These are phyloP conservation scores for Strigamia crassipes DNA, from an alignment of 2,888 invertebrate species.

Conservation along the genomic window DNA sequence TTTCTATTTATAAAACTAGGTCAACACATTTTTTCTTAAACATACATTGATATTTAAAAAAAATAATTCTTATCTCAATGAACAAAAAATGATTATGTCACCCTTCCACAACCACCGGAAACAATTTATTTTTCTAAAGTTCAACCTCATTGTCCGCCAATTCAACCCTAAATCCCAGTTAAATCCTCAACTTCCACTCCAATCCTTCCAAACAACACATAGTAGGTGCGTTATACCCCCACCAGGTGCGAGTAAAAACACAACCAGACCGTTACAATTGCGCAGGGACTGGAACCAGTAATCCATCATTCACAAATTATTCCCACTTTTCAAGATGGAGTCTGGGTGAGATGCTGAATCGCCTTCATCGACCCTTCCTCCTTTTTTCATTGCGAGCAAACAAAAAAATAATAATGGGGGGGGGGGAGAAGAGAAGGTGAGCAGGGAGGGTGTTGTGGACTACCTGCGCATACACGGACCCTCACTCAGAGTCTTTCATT, in stretches of 20 bases:
- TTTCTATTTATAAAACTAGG: conserved; percentile 45
- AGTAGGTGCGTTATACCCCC: neutral
- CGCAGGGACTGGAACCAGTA: conserved; percentile 1
- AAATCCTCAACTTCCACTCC: neutral
- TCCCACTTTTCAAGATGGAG: conserved; percentile 15
- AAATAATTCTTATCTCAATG: too few species aligned
- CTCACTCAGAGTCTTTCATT: neutral
- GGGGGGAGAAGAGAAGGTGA: neutral
- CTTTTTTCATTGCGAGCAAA: neutral
- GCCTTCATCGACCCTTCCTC: neutral
- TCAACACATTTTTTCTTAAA: conserved; percentile 8
- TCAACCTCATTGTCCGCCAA: neutral
- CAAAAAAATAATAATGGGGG: neutral
- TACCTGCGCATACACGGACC: conserved; percentile 1
- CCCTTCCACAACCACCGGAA: neutral
- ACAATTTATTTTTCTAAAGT: neutral
- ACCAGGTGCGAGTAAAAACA: neutral
- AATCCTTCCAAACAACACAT: too few species aligned
- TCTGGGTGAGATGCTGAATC: neutral
- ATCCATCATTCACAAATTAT: conserved; percentile 18
- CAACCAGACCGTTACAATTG: conserved; percentile 3
- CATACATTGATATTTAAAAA: neutral
- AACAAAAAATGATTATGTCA: neutral
- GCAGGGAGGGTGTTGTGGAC: neutral
- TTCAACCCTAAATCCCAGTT: too few species aligned